These are phyloP conservation scores for Zygogramma bicolorata DNA, from an alignment of 2,888 invertebrate genomes.

Conservation along the genomic window DNA sequence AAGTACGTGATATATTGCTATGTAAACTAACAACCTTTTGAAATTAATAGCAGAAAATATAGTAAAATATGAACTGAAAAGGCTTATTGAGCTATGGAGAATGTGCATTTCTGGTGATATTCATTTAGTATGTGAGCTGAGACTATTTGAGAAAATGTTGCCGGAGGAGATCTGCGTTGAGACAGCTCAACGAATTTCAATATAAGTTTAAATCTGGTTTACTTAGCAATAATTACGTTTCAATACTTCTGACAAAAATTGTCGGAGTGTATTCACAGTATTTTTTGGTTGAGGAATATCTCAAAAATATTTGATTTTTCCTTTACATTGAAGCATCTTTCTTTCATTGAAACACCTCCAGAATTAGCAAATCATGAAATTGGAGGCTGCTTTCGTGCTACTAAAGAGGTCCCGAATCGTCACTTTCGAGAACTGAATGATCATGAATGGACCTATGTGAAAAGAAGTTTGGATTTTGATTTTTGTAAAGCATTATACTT, in stretches of 20 bases:
- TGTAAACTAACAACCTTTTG: not conserved
- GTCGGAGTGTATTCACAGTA: not conserved
- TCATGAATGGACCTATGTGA: not conserved
- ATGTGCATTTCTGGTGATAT: too few relatives aligned
- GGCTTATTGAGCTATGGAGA: too few relatives aligned
- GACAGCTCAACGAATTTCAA: not conserved
- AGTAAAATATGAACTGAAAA: not conserved
- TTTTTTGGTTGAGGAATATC: not conserved
- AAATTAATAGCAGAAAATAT: too few relatives aligned
- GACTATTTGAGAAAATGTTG: too few relatives aligned
- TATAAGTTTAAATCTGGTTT: not conserved
- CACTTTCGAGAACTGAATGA: not conserved
- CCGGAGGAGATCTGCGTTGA: too few relatives aligned
- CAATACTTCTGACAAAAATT: not conserved
- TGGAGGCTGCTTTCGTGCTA: not conserved
- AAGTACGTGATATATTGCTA: not conserved
- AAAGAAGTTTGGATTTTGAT: not conserved
- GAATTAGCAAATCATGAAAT: not conserved
- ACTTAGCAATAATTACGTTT: not conserved
- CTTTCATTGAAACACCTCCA: not conserved
- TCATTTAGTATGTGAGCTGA: too few relatives aligned
- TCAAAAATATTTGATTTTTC: not conserved
- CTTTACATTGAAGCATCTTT: not conserved
- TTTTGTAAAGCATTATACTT: slow-evolving; percentile 70
- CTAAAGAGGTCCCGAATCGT: not conserved